Conservation (phyloP, 2,113 vertebrate genomes). For the Camelus bactrianus region DNA sequence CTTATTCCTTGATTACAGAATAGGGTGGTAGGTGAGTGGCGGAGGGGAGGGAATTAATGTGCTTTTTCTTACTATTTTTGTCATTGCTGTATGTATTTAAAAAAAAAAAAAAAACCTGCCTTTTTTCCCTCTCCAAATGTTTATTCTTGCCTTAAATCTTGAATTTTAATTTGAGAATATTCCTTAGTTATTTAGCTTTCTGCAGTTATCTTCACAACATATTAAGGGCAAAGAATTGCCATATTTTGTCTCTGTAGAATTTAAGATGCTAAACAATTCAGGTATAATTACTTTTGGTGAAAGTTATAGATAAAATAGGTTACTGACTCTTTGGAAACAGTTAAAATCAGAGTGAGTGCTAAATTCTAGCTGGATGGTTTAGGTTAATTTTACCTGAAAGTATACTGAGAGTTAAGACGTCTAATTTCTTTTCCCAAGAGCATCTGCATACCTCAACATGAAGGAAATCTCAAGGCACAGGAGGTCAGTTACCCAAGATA, state of each 20-base stretch:
- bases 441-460: not conserved
- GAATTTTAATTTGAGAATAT: conserved; percentile 1
- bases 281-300: not conserved
- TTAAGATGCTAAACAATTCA: not conserved
- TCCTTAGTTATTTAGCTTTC: not conserved
- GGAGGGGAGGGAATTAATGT: not conserved
- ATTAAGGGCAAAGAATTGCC: not conserved
- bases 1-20: not conserved
- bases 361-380: conserved; percentile 20
- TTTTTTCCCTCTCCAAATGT: not conserved
- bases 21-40: not conserved
- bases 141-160: not conserved
- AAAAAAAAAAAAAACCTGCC: not conserved
- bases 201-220: not conserved
- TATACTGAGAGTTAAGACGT: not conserved
- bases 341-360: conserved; percentile 6
- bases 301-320: conserved; percentile 13
- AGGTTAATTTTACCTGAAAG: not conserved
- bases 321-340: not conserved
- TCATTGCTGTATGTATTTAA: not conserved
- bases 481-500: not conserved
- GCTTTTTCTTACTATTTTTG: conserved; percentile 16
- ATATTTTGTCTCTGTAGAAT: conserved; percentile 29
- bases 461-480: not conserved
- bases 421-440: not conserved